Evolutionary conservation across 2,797 vertebrate genomes (phyloP).

Genomic region (Emys orbicularis): DNA sequence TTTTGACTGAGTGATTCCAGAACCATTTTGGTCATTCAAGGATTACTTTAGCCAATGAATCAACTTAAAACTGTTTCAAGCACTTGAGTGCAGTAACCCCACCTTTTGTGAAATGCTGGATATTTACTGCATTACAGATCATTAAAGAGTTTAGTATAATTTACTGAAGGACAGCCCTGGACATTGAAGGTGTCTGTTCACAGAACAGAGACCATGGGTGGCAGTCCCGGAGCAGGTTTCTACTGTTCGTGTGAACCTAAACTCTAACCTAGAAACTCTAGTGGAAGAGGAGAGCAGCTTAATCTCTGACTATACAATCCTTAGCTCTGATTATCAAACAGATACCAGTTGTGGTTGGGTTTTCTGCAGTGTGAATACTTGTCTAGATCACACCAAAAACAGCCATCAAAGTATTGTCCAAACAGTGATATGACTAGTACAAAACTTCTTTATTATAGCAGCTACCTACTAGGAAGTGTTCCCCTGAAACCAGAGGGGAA

Average conservation of each 20-base stretch:
- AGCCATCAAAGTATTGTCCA: neutral
- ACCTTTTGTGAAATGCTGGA: neutral
- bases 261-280: neutral
- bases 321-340: neutral
- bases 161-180: neutral
- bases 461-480: neutral
- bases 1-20: neutral
- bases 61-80: neutral
- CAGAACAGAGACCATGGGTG: accelerated
- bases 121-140: neutral
- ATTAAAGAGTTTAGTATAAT: neutral
- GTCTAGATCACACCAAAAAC: neutral
- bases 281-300: neutral
- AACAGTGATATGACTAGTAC: neutral
- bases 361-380: neutral
- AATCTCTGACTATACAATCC: neutral
- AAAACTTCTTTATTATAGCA: neutral
- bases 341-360: neutral
- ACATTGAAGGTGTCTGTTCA: accelerated
- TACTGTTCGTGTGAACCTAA: neutral
- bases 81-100: neutral
- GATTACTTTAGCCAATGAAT: neutral
- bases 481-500: neutral
- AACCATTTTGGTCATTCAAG: neutral
- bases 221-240: neutral